Conservation (phyloP, 2,797 vertebrate species). For the Crocodylus rhombifer region DNA sequence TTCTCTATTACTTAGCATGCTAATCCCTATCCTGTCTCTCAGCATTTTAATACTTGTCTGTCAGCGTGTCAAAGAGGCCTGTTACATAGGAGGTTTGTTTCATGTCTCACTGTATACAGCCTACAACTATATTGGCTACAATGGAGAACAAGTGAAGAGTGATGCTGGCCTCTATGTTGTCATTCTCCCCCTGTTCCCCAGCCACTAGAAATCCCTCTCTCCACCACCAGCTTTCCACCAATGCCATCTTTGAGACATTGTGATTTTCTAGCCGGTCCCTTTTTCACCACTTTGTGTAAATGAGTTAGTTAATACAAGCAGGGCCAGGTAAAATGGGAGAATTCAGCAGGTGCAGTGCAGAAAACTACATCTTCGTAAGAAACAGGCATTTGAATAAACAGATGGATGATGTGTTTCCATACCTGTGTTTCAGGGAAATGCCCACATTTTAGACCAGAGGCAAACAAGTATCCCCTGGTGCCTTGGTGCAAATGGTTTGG, state of each 20-base stretch:
- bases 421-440: not conserved
- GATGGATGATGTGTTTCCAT: not conserved
- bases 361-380: not conserved
- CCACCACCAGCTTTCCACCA: not conserved
- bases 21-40: not conserved
- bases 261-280: not conserved
- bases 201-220: not conserved
- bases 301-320: not conserved
- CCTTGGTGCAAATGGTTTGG: not conserved
- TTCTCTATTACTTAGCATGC: not conserved
- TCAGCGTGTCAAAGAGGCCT: not conserved
- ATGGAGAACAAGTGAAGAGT: not conserved
- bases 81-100: not conserved
- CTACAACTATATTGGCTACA: not conserved
- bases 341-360: not conserved
- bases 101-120: not conserved
- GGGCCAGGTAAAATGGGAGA: not conserved
- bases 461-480: not conserved
- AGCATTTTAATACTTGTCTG: not conserved
- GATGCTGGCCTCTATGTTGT: not conserved
- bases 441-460: not conserved
- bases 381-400: not conserved
- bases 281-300: not conserved
- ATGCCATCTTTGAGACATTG: not conserved
- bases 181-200: not conserved